Conservation (phyloP, 2,797 vertebrate species). For the Sylvilagus floridanus region DNA sequence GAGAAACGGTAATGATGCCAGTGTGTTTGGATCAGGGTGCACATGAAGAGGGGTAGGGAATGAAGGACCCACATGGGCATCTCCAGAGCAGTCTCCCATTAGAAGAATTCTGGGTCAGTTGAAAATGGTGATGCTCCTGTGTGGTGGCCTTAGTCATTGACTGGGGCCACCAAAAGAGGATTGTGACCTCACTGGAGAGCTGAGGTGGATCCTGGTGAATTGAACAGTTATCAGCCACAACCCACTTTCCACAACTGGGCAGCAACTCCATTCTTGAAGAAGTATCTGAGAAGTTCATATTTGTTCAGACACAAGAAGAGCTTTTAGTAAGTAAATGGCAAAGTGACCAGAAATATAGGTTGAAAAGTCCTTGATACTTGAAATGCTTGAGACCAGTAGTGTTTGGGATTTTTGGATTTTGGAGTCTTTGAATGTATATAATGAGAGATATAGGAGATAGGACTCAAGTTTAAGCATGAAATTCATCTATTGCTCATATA, state of each 20-base stretch:
- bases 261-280: not conserved
- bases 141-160: not conserved
- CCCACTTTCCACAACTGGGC: not conserved
- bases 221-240: not conserved
- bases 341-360: not conserved
- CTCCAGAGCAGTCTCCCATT: not conserved
- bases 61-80: fast-evolving
- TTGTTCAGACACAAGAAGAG: not conserved
- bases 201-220: not conserved
- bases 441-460: not conserved
- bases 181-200: not conserved
- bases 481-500: too few relatives aligned
- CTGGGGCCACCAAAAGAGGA: not conserved
- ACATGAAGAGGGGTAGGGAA: fast-evolving
- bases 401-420: not conserved
- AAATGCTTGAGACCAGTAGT: not conserved
- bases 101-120: not conserved
- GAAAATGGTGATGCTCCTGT: not conserved
- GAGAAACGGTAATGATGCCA: not conserved
- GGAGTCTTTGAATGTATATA: not conserved
- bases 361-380: not conserved
- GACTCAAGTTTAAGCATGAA: not conserved
- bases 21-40: not conserved
- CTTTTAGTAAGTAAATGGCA: not conserved
- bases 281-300: not conserved